phyloP scores from a whole-genome alignment of 2,113 vertebrate genomes.

The Dinomys branickii region DNA sequence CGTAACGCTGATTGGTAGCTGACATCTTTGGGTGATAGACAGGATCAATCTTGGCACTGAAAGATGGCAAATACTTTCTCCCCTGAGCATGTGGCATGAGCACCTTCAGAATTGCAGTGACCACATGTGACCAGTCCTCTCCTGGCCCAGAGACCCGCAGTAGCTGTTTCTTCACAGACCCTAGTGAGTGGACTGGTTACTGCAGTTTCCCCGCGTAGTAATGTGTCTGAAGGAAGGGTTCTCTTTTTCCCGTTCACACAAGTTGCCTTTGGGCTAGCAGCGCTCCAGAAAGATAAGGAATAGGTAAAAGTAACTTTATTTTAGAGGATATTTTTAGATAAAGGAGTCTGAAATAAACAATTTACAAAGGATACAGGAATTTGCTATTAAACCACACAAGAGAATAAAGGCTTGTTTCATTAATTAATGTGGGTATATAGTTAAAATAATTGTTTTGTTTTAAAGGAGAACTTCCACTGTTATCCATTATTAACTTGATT shows the following conservation, averaged over 20 bases:
- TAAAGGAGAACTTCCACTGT: conserved; percentile 1
- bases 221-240: neutral
- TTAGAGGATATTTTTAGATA: neutral
- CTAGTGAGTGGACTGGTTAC: neutral
- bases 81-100: neutral
- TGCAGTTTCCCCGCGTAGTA: neutral
- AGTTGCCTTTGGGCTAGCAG: neutral
- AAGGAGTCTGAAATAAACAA: neutral
- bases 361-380: neutral
- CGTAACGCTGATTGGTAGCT: neutral
- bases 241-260: neutral
- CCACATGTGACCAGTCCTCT: rapidly evolving
- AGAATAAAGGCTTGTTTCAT: neutral
- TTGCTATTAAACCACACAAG: conserved; percentile 34
- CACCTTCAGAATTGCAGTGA: neutral
- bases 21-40: neutral
- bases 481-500: conserved; percentile 16
- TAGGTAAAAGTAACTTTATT: neutral
- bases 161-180: neutral
- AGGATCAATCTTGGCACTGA: neutral
- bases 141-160: neutral
- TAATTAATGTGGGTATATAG: conserved; percentile 27
- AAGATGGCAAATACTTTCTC: neutral
- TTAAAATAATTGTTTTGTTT: conserved; percentile 54
- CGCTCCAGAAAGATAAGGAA: neutral